phyloP scores from a whole-genome alignment of 1,140 invertebrate genomes.

The Aphis gossypii region DNA sequence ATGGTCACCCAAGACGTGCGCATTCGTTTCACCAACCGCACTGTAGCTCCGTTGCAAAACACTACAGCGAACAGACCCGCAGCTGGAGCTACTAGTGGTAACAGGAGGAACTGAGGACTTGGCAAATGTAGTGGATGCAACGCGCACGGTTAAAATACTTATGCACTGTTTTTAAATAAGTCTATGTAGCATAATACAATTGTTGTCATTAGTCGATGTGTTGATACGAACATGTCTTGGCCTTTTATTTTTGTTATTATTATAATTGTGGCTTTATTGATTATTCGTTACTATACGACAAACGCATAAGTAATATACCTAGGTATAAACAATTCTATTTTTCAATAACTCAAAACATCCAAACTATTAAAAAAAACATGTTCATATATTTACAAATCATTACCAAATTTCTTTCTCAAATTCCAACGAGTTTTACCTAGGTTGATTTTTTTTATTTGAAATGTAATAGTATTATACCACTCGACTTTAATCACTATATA shows the following conservation, averaged over 20 bases:
- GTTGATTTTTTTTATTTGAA: background rate
- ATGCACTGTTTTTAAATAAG: background rate
- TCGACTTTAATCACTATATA: background rate
- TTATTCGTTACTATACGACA: too few relatives aligned
- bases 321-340: too few relatives aligned
- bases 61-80: background rate
- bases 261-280: too few relatives aligned
- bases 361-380: too few relatives aligned
- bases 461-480: background rate
- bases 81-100: background rate
- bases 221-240: background rate
- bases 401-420: too few relatives aligned
- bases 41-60: background rate
- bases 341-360: too few relatives aligned
- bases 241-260: too few relatives aligned
- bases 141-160: background rate
- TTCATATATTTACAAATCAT: too few relatives aligned
- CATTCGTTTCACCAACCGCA: conserved; percentile 48
- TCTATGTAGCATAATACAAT: background rate
- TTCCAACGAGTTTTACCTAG: too few relatives aligned
- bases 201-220: background rate
- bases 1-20: conserved; percentile 39
- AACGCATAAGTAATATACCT: too few relatives aligned
- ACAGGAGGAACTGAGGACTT: background rate
- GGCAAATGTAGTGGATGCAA: background rate